A percentile compares a stretch with the other conserved stretches of the same genome.
Evolutionary conservation across 2,113 vertebrate genomes (phyloP).

Genomic region (Passer domesticus): DNA sequence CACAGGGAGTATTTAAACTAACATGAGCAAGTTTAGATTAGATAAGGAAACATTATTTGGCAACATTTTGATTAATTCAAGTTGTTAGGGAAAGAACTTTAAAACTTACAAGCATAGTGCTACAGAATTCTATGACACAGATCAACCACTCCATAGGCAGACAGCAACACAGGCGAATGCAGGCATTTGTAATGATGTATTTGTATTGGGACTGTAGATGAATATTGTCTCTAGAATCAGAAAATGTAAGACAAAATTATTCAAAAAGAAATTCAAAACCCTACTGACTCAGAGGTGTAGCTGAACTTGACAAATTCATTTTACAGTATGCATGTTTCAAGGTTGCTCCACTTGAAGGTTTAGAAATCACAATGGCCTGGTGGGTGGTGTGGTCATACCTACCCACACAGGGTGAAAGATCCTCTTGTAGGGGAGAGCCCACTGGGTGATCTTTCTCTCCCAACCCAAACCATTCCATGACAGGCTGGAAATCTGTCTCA

Average conservation of each 20-base stretch:
- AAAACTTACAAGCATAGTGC: not conserved
- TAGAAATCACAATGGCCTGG: not conserved
- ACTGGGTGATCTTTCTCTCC: not conserved
- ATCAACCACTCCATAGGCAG: not conserved
- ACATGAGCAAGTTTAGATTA: not conserved
- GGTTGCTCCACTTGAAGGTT: not conserved
- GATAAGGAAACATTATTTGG: not conserved
- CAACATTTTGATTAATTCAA: not conserved
- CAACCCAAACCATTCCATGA: fast-evolving
- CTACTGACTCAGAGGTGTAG: not conserved
- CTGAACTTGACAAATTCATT: not conserved
- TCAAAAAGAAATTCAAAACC: not conserved
- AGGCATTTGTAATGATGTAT: not conserved
- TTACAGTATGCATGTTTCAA: not conserved
- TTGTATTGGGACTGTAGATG: not conserved
- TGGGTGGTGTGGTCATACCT: too few relatives aligned
- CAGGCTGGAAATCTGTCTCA: not conserved
- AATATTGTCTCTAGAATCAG: not conserved
- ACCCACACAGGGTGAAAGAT: too few relatives aligned
- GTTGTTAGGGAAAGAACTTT: not conserved
- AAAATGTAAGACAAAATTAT: not conserved
- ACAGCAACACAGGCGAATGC: not conserved
- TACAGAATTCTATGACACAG: not conserved
- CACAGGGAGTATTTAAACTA: not conserved
- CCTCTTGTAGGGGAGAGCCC: not conserved